Percentiles rank a stretch among this genome's conserved stretches.
Evolutionary conservation across 2,888 invertebrate genomes (phyloP).

Genomic region (Mesorhabditis sp.): DNA sequence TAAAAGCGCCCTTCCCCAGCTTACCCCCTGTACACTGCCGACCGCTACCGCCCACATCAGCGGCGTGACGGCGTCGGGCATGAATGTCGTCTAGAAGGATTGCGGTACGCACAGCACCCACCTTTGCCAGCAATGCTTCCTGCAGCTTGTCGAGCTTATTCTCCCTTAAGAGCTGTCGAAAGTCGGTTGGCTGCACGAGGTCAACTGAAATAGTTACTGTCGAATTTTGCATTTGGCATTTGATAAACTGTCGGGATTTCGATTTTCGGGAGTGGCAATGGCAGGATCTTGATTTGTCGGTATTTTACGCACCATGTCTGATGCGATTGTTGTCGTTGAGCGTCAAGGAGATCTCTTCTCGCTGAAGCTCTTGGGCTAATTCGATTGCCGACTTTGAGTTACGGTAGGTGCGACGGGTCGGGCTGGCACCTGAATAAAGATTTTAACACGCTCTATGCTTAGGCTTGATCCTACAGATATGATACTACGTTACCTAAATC

Average conservation of each 20-base stretch:
- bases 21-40: constrained; percentile 24
- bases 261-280: not conserved
- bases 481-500: not conserved
- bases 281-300: not conserved
- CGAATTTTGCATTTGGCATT: not conserved
- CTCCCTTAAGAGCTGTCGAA: not conserved
- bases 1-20: not conserved
- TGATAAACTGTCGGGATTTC: not conserved
- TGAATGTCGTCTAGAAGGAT: not conserved
- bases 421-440: not conserved
- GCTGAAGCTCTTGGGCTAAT: constrained; percentile 20
- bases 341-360: constrained; percentile 23
- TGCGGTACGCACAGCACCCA: not conserved
- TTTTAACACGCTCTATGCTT: not conserved
- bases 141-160: not conserved
- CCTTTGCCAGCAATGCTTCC: not conserved
- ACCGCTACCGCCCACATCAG: constrained; percentile 30
- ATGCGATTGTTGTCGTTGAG: constrained; percentile 20
- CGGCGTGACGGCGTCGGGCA: constrained; percentile 24
- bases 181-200: constrained; percentile 5
- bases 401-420: not conserved
- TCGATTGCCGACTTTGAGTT: constrained; percentile 17
- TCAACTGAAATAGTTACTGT: not conserved
- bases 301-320: constrained; percentile 18
- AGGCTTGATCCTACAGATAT: not conserved